Evolutionary conservation across 2,113 vertebrate genomes (phyloP).

Genomic region (Prochilodus magdalenae): DNA sequence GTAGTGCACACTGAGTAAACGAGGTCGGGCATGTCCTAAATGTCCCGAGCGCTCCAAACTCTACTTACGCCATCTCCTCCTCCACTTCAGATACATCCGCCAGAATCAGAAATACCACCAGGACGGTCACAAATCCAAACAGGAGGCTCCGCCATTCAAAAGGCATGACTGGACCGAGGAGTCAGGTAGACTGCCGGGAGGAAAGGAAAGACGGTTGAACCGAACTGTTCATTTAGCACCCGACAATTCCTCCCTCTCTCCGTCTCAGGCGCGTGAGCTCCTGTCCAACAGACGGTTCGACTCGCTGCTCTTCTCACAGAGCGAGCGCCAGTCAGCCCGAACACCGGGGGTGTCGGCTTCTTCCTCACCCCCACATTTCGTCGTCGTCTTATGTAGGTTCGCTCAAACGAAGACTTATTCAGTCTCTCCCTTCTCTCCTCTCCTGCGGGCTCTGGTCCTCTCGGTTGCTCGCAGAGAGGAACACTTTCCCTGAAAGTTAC

Average conservation of each 20-base stretch:
- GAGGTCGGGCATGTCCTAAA: background rate
- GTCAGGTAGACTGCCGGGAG: background rate
- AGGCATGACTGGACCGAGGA: conserved; percentile 78
- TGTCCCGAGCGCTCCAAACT: background rate
- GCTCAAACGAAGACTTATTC: background rate
- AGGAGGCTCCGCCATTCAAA: conserved; percentile 84
- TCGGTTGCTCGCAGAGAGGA: no score
- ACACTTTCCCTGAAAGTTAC: no score
- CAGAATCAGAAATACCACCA: conserved; percentile 85
- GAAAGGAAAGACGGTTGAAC: background rate
- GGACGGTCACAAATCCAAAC: conserved; percentile 84
- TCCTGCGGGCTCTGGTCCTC: no score
- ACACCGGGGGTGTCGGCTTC: background rate
- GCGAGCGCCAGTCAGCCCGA: background rate
- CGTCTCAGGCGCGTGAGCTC: background rate
- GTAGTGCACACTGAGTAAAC: background rate
- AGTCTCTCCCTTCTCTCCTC: background rate
- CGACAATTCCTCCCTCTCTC: background rate
- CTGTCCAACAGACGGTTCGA: background rate
- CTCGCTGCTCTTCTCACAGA: background rate
- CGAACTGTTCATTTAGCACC: conserved; percentile 10
- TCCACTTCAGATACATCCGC: conserved; percentile 90
- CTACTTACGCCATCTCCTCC: conserved; percentile 85
- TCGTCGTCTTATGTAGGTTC: no score
- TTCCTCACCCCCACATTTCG: background rate